Evolutionary conservation across 2,888 invertebrate genomes (phyloP).

Genomic region (Drymonia ruficornis): DNA sequence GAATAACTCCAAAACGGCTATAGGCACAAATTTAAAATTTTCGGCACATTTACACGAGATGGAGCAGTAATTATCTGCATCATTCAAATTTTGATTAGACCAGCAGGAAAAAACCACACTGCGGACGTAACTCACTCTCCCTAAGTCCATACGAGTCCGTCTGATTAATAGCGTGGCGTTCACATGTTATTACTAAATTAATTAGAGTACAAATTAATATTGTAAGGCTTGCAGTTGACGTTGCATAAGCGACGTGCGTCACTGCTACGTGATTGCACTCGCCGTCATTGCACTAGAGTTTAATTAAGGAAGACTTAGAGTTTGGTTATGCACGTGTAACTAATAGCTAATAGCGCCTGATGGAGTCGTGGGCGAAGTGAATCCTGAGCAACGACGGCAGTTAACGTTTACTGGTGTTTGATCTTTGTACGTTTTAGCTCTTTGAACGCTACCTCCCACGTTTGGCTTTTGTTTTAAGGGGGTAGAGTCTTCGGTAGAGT

Average conservation of each 20-base stretch:
- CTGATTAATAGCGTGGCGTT: slow-evolving; percentile 70
- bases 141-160: slow-evolving; percentile 28
- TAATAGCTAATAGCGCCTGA: slow-evolving; percentile 35
- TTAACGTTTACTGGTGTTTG: slow-evolving; percentile 29
- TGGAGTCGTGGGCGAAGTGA: slow-evolving; percentile 40
- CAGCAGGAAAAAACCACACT: no score
- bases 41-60: no score
- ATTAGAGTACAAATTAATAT: slow-evolving; percentile 77
- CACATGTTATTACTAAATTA: slow-evolving; percentile 76
- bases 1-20: no score
- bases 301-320: slow-evolving; percentile 77
- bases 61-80: no score
- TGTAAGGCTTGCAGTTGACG: slow-evolving; percentile 75
- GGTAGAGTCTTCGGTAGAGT: no score
- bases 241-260: slow-evolving; percentile 52
- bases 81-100: no score
- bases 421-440: slow-evolving; percentile 10
- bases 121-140: no score
- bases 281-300: slow-evolving; percentile 56
- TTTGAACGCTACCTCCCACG: not conserved
- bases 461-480: not conserved
- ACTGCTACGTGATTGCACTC: slow-evolving; percentile 46
- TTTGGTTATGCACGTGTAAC: slow-evolving; percentile 39
- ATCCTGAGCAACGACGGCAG: slow-evolving; percentile 49
- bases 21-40: no score